Evolutionary conservation across 2,797 vertebrate species (phyloP), one percentile per base, ranked within the genome.

Genomic region (Pipistrellus pipistrellus): DNA sequence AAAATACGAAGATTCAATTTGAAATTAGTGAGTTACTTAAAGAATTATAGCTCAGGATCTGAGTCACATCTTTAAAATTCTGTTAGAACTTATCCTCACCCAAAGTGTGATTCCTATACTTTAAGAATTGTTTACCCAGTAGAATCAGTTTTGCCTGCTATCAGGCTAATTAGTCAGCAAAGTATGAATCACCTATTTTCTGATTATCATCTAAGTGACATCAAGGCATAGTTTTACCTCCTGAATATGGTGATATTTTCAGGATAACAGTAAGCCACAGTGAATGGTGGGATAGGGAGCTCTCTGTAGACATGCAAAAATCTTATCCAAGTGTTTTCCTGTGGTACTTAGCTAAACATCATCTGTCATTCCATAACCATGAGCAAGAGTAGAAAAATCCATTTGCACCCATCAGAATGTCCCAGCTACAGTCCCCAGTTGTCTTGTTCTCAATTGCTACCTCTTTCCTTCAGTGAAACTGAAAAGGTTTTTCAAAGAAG

Each of bases 31-130:
- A 77, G 11, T 57, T 72, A 76, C 44, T 44, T 76, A 20, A 57
- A 82, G 41, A 92, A 77, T 57, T 55, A 71, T 44, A 95, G 46
- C 17, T 94, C 20, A 71, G 68, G 21, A 92, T 80, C 69, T 72
- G 48, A 53, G 44, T 51, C 21, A 94, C 10, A 57, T 53, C 35
- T 77, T 82, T 6, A 85, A 92, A 93, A 69, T 77, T 87, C 59
- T n/a, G 15, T 73, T 85, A 51, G 48, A 78, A 88, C 38, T 80
- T 83, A 80, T 64, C 53, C 25, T 92, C 76, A 66, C 20, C 27
- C 51, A 76, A 88, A 92, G 38, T 35, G 64, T 32, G 27, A 69
- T 69, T 48, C 25, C 14, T 82, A 8, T 30, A 21, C 27, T 55
- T 44, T 38, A 95, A 55, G 41, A 5, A 10, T 7, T 77, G 0